Percentiles rank a stretch among this genome's conserved stretches.
Evolutionary conservation across 2,888 invertebrate species (phyloP).

Genomic region (Hypena proboscidalis): DNA sequence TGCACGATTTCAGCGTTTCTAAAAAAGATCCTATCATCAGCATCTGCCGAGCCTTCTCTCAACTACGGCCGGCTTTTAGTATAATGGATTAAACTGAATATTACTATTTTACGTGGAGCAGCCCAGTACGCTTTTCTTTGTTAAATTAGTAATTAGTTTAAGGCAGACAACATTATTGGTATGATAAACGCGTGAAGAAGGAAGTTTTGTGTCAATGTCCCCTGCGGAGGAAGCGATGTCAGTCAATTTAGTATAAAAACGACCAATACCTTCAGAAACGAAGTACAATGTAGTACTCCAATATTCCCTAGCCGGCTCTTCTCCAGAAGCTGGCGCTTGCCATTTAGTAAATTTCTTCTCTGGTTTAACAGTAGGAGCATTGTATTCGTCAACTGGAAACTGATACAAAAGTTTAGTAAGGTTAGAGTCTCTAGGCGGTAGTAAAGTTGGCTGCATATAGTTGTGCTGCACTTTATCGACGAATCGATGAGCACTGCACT

Average conservation of each 20-base stretch:
- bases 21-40: constrained; percentile 12
- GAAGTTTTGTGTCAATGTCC: too few relatives aligned
- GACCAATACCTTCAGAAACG: constrained; percentile 72
- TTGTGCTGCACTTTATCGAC: too few relatives aligned
- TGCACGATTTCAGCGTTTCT: constrained; percentile 72
- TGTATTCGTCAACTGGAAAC: constrained; percentile 64
- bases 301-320: constrained; percentile 66
- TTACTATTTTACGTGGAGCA: too few relatives aligned
- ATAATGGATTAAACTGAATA: background rate
- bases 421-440: too few relatives aligned
- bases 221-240: too few relatives aligned
- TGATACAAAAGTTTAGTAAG: too few relatives aligned
- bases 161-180: too few relatives aligned
- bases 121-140: too few relatives aligned
- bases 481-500: too few relatives aligned
- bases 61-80: background rate
- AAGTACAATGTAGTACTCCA: constrained; percentile 76
- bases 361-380: constrained; percentile 58
- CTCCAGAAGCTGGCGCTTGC: constrained; percentile 59
- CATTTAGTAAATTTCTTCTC: constrained; percentile 71
- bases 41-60: constrained; percentile 6
- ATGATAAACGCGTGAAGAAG: too few relatives aligned
- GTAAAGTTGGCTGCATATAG: too few relatives aligned
- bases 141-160: too few relatives aligned
- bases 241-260: background rate